Evolutionary conservation across 2,797 vertebrate genomes (phyloP).

Genomic region (Ciconia nigra): DNA sequence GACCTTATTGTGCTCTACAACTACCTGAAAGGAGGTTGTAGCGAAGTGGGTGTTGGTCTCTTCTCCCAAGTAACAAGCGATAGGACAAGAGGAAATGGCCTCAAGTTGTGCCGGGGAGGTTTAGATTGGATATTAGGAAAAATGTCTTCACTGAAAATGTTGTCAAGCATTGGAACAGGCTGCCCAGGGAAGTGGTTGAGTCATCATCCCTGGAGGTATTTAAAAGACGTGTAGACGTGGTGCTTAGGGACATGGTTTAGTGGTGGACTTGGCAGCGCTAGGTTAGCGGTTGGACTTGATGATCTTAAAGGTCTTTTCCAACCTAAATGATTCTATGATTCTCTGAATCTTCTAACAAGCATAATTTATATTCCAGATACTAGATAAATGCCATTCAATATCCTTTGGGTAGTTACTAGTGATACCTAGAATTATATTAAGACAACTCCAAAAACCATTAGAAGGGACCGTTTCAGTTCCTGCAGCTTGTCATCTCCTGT

Average conservation of each 20-base stretch:
- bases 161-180: too few species aligned
- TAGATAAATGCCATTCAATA: too few species aligned
- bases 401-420: background rate
- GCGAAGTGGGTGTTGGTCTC: background rate
- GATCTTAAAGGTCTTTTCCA: background rate
- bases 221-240: background rate
- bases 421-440: background rate
- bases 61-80: background rate
- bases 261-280: background rate
- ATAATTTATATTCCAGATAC: too few species aligned
- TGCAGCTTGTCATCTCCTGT: background rate
- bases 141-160: background rate
- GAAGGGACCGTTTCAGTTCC: background rate
- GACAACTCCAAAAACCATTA: background rate
- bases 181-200: background rate
- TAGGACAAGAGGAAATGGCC: background rate
- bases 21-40: background rate
- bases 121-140: background rate
- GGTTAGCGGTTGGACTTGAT: background rate
- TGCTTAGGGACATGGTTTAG: background rate
- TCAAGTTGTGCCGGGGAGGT: background rate
- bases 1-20: background rate
- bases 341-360: too few species aligned
- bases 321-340: background rate
- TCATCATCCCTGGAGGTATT: background rate